Percentiles rank a stretch among this genome's conserved stretches.
Evolutionary conservation across 2,113 vertebrate species (phyloP).

Genomic region (Proterorhinus semilunaris): DNA sequence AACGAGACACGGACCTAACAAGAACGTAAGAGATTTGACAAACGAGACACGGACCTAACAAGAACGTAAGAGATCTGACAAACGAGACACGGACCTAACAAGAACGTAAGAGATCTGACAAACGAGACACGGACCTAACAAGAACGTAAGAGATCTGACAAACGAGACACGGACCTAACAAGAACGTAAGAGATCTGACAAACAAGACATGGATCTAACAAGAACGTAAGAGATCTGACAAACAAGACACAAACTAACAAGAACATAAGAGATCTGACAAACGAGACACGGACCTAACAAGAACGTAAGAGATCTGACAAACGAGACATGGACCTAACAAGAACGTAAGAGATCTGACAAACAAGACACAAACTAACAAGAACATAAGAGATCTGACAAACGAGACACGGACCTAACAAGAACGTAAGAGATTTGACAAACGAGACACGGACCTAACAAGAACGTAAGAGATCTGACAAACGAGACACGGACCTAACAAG

Average conservation of each 20-base stretch:
- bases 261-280: not conserved
- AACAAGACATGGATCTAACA: too few species aligned
- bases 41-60: too few species aligned
- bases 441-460: too few species aligned
- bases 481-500: not conserved
- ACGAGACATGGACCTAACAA: not conserved
- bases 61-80: slow-evolving; percentile 59
- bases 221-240: slow-evolving; percentile 59
- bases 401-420: not conserved
- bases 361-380: too few species aligned
- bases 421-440: not conserved
- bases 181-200: not conserved
- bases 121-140: too few species aligned
- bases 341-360: not conserved
- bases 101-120: not conserved
- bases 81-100: not conserved
- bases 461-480: slow-evolving; percentile 46
- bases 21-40: not conserved
- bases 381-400: slow-evolving; percentile 46
- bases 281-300: too few species aligned
- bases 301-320: slow-evolving; percentile 48
- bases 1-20: not conserved
- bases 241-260: not conserved
- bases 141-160: slow-evolving; percentile 59
- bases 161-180: not conserved